These are phyloP conservation scores for Electrona antarctica DNA, from an alignment of 2,113 vertebrate species.

Conservation along the genomic window DNA sequence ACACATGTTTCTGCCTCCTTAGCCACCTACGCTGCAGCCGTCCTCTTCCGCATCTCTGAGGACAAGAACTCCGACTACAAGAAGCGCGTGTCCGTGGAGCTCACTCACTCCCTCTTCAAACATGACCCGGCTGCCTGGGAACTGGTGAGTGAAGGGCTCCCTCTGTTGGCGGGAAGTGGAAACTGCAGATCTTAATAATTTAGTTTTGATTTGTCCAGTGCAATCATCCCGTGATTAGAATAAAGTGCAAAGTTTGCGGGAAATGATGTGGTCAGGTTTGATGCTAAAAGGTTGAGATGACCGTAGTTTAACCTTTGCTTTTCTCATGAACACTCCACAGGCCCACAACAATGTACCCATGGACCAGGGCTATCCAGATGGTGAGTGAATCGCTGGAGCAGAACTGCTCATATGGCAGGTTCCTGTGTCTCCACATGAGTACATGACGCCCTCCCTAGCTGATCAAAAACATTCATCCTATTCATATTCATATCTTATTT, in stretches of 20 bases:
- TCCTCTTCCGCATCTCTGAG: constrained; percentile 96
- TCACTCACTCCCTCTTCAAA: constrained; percentile 96
- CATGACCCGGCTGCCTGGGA: constrained; percentile 92
- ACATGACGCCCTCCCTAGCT: no score
- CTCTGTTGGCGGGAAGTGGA: constrained; percentile 13
- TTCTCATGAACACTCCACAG: constrained; percentile 56
- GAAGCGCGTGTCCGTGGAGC: constrained; percentile 92
- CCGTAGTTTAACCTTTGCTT: constrained; percentile 34
- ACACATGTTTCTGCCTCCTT: constrained; percentile 11
- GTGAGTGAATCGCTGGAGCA: constrained; percentile 63
- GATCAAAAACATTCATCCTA: no score
- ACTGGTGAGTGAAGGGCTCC: constrained; percentile 80
- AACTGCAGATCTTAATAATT: neutral
- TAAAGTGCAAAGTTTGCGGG: neutral
- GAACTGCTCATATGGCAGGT: constrained; percentile 59
- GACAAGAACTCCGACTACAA: constrained; percentile 94
- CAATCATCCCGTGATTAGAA: neutral
- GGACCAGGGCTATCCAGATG: constrained; percentile 61
- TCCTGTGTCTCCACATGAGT: constrained; percentile 14
- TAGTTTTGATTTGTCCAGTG: neutral
- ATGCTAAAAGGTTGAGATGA: neutral
- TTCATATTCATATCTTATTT: no score
- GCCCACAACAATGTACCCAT: constrained; percentile 64
- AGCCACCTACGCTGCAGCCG: constrained; percentile 95
- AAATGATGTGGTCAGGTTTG: neutral